These are phyloP conservation scores for Morpho achilles DNA, from an alignment of 2,888 invertebrate genomes.

Conservation along the genomic window DNA sequence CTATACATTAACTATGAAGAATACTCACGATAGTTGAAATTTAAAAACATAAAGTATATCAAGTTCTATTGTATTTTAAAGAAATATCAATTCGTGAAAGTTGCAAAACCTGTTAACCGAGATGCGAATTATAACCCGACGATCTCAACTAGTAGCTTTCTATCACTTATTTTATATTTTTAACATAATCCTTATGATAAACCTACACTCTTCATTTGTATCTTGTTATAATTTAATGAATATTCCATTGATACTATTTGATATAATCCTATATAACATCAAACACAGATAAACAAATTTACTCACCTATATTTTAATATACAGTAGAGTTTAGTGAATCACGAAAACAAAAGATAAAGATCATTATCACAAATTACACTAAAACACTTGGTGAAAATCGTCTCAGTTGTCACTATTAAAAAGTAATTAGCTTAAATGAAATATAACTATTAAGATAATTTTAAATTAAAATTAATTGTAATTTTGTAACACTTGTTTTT, in stretches of 20 bases:
- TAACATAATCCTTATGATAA: too few species aligned
- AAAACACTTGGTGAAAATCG: conserved; percentile 20
- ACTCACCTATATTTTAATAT: conserved; percentile 26
- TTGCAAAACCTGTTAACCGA: conserved; percentile 1
- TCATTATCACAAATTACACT: conserved; percentile 29
- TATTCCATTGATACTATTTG: too few species aligned
- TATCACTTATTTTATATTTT: not conserved
- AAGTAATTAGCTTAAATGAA: not conserved
- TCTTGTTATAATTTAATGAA: too few species aligned
- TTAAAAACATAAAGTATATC: too few species aligned
- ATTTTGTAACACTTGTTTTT: conserved; percentile 3
- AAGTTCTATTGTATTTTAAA: too few species aligned
- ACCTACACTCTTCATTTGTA: too few species aligned
- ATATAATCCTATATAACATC: not conserved
- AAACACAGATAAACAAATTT: conserved; percentile 14
- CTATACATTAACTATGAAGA: too few species aligned
- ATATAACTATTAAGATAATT: too few species aligned
- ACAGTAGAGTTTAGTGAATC: conserved; percentile 22
- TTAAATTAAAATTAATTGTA: not conserved
- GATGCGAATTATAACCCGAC: not conserved
- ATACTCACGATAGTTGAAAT: too few species aligned
- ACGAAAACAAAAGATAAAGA: conserved; percentile 28
- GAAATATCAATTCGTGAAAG: not conserved
- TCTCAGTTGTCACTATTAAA: not conserved
- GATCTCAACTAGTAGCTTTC: conserved; percentile 5